Percentiles rank a stretch among this genome's conserved stretches.
Evolutionary conservation across 2,113 vertebrate genomes (phyloP).

Genomic region (Aegithalos caudatus): DNA sequence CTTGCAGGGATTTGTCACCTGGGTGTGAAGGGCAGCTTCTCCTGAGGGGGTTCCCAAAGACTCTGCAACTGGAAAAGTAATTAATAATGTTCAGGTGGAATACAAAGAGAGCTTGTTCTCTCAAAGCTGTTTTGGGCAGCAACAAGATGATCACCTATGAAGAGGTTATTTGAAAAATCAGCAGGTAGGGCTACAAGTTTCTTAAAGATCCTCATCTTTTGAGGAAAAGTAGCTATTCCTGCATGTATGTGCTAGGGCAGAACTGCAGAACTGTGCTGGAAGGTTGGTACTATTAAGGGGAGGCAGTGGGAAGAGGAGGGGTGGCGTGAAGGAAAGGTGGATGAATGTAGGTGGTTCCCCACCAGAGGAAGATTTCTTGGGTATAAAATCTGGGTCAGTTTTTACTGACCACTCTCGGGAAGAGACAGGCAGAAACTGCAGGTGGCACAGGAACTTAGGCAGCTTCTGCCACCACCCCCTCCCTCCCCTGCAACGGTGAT

Average conservation of each 20-base stretch:
- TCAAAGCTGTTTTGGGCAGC: background rate
- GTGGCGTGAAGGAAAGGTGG: rapidly evolving
- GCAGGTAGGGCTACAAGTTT: background rate
- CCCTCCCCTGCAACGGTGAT: background rate
- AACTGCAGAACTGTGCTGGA: background rate
- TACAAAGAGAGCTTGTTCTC: background rate
- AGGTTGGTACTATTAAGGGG: background rate
- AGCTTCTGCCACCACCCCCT: background rate
- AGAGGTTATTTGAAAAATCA: background rate
- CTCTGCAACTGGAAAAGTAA: background rate
- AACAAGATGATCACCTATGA: background rate
- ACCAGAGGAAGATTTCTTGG: background rate
- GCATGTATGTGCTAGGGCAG: rapidly evolving
- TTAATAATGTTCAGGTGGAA: background rate
- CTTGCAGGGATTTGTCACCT: background rate
- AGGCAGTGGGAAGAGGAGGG: background rate
- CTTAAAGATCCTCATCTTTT: background rate
- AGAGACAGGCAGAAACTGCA: background rate
- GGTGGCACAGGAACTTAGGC: background rate
- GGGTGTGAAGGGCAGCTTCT: background rate
- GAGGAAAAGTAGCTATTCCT: background rate
- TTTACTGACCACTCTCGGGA: background rate
- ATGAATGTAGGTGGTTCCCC: background rate
- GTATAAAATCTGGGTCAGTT: background rate
- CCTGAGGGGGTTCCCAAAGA: background rate